These are phyloP conservation scores for Trichoplusia ni DNA, from an alignment of 1,140 invertebrate genomes.

Conservation along the genomic window DNA sequence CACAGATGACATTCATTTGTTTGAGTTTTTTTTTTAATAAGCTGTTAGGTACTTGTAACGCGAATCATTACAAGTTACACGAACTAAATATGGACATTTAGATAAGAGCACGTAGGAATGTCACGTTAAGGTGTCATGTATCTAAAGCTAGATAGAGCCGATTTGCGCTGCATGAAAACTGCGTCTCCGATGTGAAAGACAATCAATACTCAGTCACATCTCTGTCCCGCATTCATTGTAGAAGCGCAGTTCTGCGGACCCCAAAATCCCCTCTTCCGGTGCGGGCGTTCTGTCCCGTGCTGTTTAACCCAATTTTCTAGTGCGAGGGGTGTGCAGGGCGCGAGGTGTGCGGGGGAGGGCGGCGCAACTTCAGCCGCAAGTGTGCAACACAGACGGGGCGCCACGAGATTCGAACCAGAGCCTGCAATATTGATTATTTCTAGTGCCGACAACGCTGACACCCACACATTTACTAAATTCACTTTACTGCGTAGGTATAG, in stretches of 20 bases:
- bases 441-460: slow-evolving; percentile 46
- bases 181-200: slow-evolving; percentile 54
- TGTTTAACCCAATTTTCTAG: slow-evolving; percentile 80
- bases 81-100: too few relatives aligned
- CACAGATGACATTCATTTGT: too few relatives aligned
- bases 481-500: slow-evolving; percentile 21
- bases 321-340: slow-evolving; percentile 68
- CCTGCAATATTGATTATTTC: slow-evolving; percentile 80
- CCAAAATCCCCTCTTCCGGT: slow-evolving; percentile 77
- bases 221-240: slow-evolving; percentile 76
- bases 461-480: slow-evolving; percentile 25
- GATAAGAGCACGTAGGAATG: too few relatives aligned
- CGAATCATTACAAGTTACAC: too few relatives aligned
- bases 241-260: slow-evolving; percentile 74
- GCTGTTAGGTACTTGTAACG: too few relatives aligned
- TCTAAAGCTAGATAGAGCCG: neutral
- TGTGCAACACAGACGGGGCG: slow-evolving; percentile 70
- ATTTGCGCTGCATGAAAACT: slow-evolving; percentile 35
- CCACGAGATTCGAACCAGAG: slow-evolving; percentile 72
- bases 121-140: neutral
- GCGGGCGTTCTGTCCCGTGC: slow-evolving; percentile 71
- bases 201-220: slow-evolving; percentile 80
- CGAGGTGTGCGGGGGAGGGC: slow-evolving; percentile 55
- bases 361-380: slow-evolving; percentile 75
- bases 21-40: too few relatives aligned